phyloP scores from a whole-genome alignment of 35 echinoderm and acorn worm species.

The Strongylocentrotus purpuratus region DNA sequence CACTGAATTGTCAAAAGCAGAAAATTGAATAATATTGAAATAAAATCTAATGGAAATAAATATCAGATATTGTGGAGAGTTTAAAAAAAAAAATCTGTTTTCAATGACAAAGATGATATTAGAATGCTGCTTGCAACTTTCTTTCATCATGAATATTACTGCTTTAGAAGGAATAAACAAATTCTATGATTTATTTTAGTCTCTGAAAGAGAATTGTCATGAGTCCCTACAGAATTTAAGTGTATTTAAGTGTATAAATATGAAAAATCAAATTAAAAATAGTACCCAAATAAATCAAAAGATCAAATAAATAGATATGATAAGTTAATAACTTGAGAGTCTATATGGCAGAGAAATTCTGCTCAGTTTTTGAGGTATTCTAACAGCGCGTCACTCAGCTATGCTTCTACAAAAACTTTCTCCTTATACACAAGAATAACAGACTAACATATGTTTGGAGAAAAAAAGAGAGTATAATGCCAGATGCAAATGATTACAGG shows the following conservation, averaged over 20 bases:
- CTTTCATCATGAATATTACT: too few species aligned
- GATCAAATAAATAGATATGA: background rate
- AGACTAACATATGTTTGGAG: background rate
- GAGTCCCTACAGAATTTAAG: too few species aligned
- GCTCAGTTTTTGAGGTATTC: background rate
- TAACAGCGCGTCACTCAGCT: background rate
- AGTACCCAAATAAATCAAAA: too few species aligned
- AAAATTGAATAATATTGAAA: background rate
- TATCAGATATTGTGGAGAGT: background rate
- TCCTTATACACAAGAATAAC: background rate
- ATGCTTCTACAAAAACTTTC: conserved; percentile 1
- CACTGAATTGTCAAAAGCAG: background rate
- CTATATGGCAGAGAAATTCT: background rate
- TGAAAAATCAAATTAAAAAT: too few species aligned
- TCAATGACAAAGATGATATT: too few species aligned
- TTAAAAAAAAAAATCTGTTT: background rate
- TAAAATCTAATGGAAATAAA: background rate
- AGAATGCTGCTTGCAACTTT: too few species aligned
- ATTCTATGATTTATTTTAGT: too few species aligned
- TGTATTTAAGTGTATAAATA: too few species aligned
- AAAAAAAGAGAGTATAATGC: background rate
- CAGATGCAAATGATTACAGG: conserved; percentile 8
- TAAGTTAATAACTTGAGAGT: background rate
- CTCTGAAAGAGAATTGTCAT: too few species aligned
- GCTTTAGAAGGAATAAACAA: too few species aligned